Evolutionary conservation across 2,797 vertebrate species (phyloP), one percentile per base, ranked within the genome.

Genomic region (Taenioides sp.): DNA sequence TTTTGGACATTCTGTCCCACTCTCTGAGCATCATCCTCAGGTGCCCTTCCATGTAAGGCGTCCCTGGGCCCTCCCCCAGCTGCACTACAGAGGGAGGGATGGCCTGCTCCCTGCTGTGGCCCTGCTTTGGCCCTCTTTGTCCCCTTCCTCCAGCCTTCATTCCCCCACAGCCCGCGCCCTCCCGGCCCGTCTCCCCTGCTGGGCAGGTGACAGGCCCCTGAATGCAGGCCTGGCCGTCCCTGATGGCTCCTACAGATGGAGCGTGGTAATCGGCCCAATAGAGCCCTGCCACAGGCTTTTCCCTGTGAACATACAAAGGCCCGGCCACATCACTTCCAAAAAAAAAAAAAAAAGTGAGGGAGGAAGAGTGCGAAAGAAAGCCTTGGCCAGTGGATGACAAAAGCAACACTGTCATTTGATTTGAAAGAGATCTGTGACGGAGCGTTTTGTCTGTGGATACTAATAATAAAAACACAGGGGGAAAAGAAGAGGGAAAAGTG

Each of bases 191-290:
- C 94, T 94, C 94, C 95, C 97, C 97, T 96, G 96, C 97, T 95
- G 96, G 96, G 98, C 98, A 99, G 98, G 98, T 98, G 98, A 98
- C 98, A 98, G 91, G 94, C 92, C 94, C 94, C 95, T 98, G 96
- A 98, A 98, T 97, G 95, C 94, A 89, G 92, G 92, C 94, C 91
- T 94, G 92, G 95, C 94, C 95, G 93, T 94, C 88, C 94, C 94
- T 99, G 97, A 98, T 97, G 97, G 97, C 96, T 96, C 95, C 96
- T 96, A 97, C 98, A 99, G 98, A 99, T 99, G 98, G 98, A 98
- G 96, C 98, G 97, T 99, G 97, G 96, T 98, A 99, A 98, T 99
- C 89, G 95, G 94, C 87, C 95, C 95, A 98, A 98, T 98, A 96
- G 97, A 95, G 95, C 92, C 94, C 96, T 96, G 96, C 97, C 97